Conservation (phyloP, 2,113 vertebrate genomes). For the Bothrops jararaca region DNA sequence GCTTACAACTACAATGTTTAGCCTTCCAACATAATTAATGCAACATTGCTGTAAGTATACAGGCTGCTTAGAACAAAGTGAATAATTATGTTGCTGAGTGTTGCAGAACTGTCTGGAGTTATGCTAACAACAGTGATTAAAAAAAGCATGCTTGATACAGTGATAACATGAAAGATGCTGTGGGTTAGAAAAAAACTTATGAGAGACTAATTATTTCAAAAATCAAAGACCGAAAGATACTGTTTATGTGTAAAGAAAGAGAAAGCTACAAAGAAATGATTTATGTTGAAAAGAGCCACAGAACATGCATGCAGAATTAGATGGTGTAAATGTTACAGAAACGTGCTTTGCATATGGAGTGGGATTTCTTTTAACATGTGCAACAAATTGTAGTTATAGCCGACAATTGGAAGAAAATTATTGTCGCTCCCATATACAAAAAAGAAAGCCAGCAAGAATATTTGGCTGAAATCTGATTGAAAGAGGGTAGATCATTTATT, state of each 20-base stretch:
- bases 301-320: not conserved
- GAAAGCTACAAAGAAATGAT: not conserved
- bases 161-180: not conserved
- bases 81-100: not conserved
- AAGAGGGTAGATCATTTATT: not conserved
- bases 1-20: not conserved
- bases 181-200: not conserved
- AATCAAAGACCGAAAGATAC: not conserved
- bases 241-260: not conserved
- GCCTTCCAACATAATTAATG: not conserved
- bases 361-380: not conserved
- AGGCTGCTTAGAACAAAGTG: not conserved
- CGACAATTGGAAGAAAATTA: not conserved
- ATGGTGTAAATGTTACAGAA: not conserved
- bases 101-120: not conserved
- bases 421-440: not conserved
- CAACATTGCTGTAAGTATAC: not conserved
- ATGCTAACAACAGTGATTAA: not conserved
- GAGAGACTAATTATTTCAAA: not conserved
- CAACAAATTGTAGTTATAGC: not conserved
- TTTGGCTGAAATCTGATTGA: not conserved
- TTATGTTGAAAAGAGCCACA: not conserved
- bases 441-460: not conserved
- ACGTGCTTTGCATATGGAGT: not conserved
- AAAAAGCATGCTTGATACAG: not conserved